Base-by-base conservation (phyloP, 1,140 invertebrate species). In the Aphis craccivora region DNA sequence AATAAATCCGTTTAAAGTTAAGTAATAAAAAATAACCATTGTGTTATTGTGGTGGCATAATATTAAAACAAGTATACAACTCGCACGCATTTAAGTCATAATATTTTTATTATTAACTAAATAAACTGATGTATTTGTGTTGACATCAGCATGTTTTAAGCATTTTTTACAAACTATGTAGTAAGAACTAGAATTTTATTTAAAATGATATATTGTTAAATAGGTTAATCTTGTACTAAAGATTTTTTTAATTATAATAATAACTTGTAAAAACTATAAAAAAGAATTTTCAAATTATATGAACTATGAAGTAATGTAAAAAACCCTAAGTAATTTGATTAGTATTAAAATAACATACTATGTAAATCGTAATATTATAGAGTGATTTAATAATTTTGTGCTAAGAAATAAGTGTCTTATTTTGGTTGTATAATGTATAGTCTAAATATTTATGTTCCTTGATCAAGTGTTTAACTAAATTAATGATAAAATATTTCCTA, bases 141-240 rank as follows among this genome's bases (percentile, higher is more conserved):
- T 88, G 20, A 48, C n/a, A 45, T 89, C 87, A 89, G 48, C 87
- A 55, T n/a, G 51, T 89, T 89, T 89, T 55, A 20, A 89, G 25
- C 2, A 76, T 6, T 76, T 76, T n/a, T 76, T n/a, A 55, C 20
- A n/a, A n/a, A 76, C 30, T 2, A 18, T 35, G 20, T 88, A 23
- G 48, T 35, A 88, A n/a, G n/a, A n/a, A 88, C 87, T 88, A 9
- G 7, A 48, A 18, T 35, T 18, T 25, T 88, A 30, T 88, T 43
- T 5, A 18, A 88, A 20, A n/a, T 7, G n/a, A 35, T 22, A 35
- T 7, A 43, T 22, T 1, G 30, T 86, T 8, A 45, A 86, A 30
- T 86, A n/a, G 4, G 40, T 45, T 45, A 23, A 45, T 45, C 14
- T 86, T 86, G 23, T 86, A 43, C 43, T 11, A 4, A 40, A 25